phyloP scores from a whole-genome alignment of 2,888 invertebrate genomes.

The Cynaeus angustus region DNA sequence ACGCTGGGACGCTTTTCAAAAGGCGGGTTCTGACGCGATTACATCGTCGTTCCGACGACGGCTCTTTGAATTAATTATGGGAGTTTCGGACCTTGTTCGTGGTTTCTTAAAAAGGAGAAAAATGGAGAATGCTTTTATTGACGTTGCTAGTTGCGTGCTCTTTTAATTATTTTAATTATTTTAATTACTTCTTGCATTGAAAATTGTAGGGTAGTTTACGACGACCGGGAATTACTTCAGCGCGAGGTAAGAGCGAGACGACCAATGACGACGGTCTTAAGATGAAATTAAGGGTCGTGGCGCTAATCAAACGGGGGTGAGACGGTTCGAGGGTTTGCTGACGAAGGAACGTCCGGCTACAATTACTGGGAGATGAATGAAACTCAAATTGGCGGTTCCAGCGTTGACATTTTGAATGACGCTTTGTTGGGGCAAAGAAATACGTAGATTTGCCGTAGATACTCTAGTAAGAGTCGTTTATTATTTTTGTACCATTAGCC shows the following conservation, averaged over 20 bases:
- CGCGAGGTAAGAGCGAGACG: conserved; percentile 11
- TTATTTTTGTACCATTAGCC: too few species aligned
- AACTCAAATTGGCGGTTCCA: neutral
- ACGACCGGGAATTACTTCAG: conserved; percentile 6
- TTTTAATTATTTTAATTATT: conserved; percentile 9
- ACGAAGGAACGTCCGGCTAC: conserved; percentile 10
- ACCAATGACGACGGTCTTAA: conserved; percentile 16
- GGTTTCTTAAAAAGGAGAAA: neutral
- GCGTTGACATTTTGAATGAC: neutral
- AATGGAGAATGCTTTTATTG: conserved; percentile 1
- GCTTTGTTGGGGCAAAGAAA: neutral
- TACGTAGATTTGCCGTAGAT: too few species aligned
- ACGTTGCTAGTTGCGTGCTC: conserved; percentile 14
- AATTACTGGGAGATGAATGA: conserved; percentile 6
- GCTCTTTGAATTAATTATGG: conserved; percentile 35
- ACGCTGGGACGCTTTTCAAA: conserved; percentile 28
- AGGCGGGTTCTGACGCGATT: conserved; percentile 15
- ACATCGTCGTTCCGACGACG: conserved; percentile 24
- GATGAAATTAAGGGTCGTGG: conserved; percentile 15
- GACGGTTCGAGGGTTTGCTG: conserved; percentile 1
- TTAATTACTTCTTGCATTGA: conserved; percentile 19
- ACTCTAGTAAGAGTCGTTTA: too few species aligned
- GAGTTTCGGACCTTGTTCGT: neutral
- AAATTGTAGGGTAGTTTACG: conserved; percentile 18
- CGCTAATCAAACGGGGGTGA: conserved; percentile 7